These are phyloP conservation scores for Ursus arctos DNA, from an alignment of 2,113 vertebrate genomes.

Conservation along the genomic window DNA sequence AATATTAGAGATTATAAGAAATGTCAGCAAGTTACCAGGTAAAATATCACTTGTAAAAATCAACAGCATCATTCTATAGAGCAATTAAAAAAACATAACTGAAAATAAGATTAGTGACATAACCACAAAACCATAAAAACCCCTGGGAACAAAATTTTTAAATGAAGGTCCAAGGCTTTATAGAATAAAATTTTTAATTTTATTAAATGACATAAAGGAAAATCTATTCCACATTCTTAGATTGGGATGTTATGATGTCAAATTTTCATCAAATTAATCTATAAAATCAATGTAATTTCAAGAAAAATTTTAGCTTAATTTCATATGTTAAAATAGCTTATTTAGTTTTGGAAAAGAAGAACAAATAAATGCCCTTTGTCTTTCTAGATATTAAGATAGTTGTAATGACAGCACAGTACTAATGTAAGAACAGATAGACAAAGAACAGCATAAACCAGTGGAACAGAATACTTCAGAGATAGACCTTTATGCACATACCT, in stretches of 20 bases:
- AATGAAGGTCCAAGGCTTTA: not conserved
- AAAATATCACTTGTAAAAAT: conserved; percentile 22
- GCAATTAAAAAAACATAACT: not conserved
- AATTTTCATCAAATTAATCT: not conserved
- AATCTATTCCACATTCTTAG: not conserved
- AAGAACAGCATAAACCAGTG: not conserved
- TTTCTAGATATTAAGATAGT: not conserved
- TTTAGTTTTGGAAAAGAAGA: not conserved
- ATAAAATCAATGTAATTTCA: not conserved
- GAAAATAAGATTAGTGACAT: not conserved
- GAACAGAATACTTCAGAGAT: not conserved
- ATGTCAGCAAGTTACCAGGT: not conserved
- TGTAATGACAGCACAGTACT: not conserved
- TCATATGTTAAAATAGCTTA: not conserved
- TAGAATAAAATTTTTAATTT: not conserved
- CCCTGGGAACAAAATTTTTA: not conserved
- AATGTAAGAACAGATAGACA: not conserved
- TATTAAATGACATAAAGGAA: not conserved
- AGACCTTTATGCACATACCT: not conserved
- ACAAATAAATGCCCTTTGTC: not conserved
- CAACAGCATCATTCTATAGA: not conserved
- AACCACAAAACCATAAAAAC: not conserved
- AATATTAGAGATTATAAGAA: not conserved
- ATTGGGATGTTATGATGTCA: not conserved
- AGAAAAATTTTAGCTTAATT: not conserved